Evolutionary conservation across 2,797 vertebrate genomes (phyloP), one percentile per base, ranked within the genome.

Genomic region (Falco novaeseelandiae): DNA sequence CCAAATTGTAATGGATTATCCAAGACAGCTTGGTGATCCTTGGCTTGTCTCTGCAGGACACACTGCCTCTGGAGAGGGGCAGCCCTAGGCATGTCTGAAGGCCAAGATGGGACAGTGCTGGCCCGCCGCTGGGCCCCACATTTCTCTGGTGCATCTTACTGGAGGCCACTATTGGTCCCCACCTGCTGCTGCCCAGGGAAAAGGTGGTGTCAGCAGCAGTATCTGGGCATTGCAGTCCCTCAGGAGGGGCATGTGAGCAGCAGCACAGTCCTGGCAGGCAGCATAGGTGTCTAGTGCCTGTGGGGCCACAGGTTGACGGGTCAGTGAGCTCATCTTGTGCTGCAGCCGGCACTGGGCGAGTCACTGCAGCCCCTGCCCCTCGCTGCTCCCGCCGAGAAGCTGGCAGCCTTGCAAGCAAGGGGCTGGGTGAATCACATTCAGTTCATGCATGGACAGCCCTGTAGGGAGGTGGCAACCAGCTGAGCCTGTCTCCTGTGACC

Each of bases 271-370:
- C 34, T 2, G 1, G 36, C 1, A 3, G 57, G 36, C 79, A 72
- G 67, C 16, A 2, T 0, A 0, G 71, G 32, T 0, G 0, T 36
- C n/a, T 74, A 59, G 62, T 29, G 36, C 67, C 87, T 32, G 42
- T 3, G 0, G 40, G 49, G 46, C 66, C 5, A 1, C 0, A 1
- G 29, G 46, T 34, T 81, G 77, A 49, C 40, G 36, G 55, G 40
- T 70, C 67, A 51, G 25, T 49, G 86, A 87, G 66, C 34, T 92
- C 80, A 72, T 72, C 76, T 67, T 34, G 63, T 42, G 46, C 66
- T 52, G 58, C 2, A 10, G 30, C 44, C 0, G 0, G 29, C 0
- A 0, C 9, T 0, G 12, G n/a, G 20, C 0, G 7, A 59, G 67
- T 40, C 32, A 27, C 34, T 38, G 59, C 42, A 54, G 58, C 62